Percentiles rank a stretch among this genome's conserved stretches.
These are phyloP conservation scores for Pristiophorus japonicus DNA, from an alignment of 2,113 vertebrate genomes.

Conservation along the genomic window DNA sequence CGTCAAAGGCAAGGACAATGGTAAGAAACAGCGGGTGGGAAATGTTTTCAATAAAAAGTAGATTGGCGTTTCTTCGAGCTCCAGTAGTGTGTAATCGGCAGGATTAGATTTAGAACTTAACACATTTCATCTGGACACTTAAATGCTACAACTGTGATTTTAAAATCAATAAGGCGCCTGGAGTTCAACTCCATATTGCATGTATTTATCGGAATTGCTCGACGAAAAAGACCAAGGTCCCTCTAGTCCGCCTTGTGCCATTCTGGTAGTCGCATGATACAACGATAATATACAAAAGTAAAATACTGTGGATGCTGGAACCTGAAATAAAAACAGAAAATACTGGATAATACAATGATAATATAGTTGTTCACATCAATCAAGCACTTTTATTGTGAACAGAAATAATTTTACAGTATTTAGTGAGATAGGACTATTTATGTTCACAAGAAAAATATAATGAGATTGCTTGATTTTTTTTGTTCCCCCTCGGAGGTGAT, in stretches of 20 bases:
- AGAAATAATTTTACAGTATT: neutral
- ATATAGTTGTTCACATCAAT: neutral
- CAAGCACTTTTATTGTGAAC: neutral
- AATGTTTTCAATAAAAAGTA: neutral
- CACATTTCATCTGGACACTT: neutral
- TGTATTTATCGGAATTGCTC: neutral
- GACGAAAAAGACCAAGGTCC: neutral
- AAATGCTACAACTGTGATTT: neutral
- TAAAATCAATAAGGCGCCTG: neutral
- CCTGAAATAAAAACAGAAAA: too few species aligned
- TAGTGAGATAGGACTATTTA: neutral
- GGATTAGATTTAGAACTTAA: neutral
- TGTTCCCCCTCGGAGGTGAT: neutral
- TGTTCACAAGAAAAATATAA: neutral
- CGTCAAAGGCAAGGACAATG: conserved; percentile 92
- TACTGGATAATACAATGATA: neutral
- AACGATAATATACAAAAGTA: too few species aligned
- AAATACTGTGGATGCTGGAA: too few species aligned
- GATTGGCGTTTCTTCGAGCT: neutral
- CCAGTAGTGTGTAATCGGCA: neutral
- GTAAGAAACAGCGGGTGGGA: conserved; percentile 49
- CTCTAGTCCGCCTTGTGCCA: neutral
- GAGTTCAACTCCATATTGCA: neutral
- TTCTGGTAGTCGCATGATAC: neutral
- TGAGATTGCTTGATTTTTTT: neutral